Conservation (phyloP, 92 coral and sea anemone species). For the Porites divaricata region DNA sequence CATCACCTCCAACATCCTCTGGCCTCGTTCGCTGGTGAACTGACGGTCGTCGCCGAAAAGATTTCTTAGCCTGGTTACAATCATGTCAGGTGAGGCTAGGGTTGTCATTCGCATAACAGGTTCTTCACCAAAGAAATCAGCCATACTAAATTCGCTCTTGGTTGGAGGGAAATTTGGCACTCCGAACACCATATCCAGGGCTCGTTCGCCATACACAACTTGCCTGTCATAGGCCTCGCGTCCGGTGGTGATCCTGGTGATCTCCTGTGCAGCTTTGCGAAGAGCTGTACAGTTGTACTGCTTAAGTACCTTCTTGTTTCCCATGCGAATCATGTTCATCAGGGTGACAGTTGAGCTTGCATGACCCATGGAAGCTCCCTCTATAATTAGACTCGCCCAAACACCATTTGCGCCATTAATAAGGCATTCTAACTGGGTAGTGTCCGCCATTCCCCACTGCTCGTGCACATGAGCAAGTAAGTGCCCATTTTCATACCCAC, state of each 20-base stretch:
- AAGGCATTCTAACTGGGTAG: conserved; percentile 56
- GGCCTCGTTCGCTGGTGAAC: not conserved
- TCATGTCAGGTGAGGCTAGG: conserved; percentile 50
- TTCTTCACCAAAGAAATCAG: conserved; percentile 75
- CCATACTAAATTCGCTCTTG: conserved; percentile 71
- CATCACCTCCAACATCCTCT: not conserved
- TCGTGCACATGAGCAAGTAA: conserved; percentile 57
- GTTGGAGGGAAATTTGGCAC: conserved; percentile 52
- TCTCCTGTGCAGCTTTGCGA: conserved; percentile 57
- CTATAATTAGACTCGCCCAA: conserved; percentile 62
- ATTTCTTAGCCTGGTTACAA: not conserved
- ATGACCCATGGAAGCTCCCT: conserved; percentile 70
- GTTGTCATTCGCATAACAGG: conserved; percentile 79
- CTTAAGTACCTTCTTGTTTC: conserved; percentile 52
- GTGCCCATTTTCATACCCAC: conserved; percentile 60
- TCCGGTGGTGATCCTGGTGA: conserved; percentile 72
- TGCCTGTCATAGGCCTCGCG: conserved; percentile 66
- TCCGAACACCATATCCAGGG: conserved; percentile 74
- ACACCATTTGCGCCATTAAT: conserved; percentile 62
- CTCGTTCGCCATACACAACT: conserved; percentile 70
- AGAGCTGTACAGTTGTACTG: conserved; percentile 64
- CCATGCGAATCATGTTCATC: conserved; percentile 65
- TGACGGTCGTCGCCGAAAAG: not conserved
- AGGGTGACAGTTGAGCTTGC: conserved; percentile 51
- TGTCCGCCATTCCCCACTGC: conserved; percentile 61